These are phyloP conservation scores for Mythimna vitellina DNA, from an alignment of 2,888 invertebrate genomes.

Conservation along the genomic window DNA sequence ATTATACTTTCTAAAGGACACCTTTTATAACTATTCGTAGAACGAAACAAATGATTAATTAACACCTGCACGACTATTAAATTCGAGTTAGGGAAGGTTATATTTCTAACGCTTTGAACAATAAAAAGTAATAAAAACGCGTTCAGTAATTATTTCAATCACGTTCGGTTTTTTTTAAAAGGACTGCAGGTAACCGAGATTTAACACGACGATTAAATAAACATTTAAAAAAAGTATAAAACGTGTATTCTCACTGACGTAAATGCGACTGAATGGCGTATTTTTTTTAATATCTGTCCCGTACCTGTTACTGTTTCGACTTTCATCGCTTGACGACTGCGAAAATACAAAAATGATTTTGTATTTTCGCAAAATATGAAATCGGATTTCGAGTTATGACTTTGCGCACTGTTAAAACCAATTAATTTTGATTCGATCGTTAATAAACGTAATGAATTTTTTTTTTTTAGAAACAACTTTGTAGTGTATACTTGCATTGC, in stretches of 20 bases:
- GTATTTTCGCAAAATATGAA: slow-evolving; percentile 38
- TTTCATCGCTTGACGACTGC: slow-evolving; percentile 37
- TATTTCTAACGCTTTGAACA: slow-evolving; percentile 59
- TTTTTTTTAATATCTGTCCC: slow-evolving; percentile 40
- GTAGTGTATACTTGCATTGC: background rate
- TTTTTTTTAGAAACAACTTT: slow-evolving; percentile 21
- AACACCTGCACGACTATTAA: slow-evolving; percentile 75
- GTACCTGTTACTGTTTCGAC: slow-evolving; percentile 37
- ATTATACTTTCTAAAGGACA: slow-evolving; percentile 11
- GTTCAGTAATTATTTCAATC: slow-evolving; percentile 51
- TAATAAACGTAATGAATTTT: slow-evolving; percentile 13
- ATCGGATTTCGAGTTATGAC: slow-evolving; percentile 34
- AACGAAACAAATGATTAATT: slow-evolving; percentile 75
- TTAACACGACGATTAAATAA: slow-evolving; percentile 21
- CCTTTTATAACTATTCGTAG: slow-evolving; percentile 27
- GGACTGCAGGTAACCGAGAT: slow-evolving; percentile 29
- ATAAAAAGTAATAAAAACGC: slow-evolving; percentile 55
- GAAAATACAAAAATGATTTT: slow-evolving; percentile 29
- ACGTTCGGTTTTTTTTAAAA: slow-evolving; percentile 29
- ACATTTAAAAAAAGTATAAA: slow-evolving; percentile 11
- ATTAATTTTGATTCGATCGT: slow-evolving; percentile 39
- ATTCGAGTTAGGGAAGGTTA: slow-evolving; percentile 67
- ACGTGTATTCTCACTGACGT: slow-evolving; percentile 17
- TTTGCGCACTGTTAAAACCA: slow-evolving; percentile 29
- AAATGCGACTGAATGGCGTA: slow-evolving; percentile 23